phyloP scores from a whole-genome alignment of 2,797 vertebrate genomes.

The Pogoniulus pusillus region DNA sequence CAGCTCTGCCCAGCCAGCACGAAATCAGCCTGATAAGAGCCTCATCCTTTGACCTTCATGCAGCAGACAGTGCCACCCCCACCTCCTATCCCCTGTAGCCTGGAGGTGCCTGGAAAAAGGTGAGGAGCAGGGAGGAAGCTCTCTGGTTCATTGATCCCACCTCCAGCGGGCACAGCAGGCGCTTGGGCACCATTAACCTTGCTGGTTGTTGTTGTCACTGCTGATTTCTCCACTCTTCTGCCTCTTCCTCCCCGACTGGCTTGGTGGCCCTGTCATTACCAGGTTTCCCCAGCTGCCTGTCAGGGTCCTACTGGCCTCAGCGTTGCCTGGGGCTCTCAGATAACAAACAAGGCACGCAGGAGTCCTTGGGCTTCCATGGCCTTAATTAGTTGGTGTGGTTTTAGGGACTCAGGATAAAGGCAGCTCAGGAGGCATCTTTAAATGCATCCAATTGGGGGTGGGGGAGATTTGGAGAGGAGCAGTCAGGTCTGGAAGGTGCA shows the following conservation, averaged over 20 bases:
- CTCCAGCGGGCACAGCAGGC: not conserved
- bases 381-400: constrained; percentile 64
- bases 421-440: constrained; percentile 28
- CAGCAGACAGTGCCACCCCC: not conserved
- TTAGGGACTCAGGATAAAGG: constrained; percentile 11
- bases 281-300: constrained; percentile 63
- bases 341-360: constrained; percentile 68
- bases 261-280: constrained; percentile 68
- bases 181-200: not conserved
- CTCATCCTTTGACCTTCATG: not conserved
- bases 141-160: not conserved
- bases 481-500: not conserved
- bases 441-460: constrained; percentile 34
- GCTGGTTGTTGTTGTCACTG: not conserved
- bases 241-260: constrained; percentile 33
- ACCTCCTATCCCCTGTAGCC: not conserved
- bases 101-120: not conserved
- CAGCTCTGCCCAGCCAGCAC: not conserved
- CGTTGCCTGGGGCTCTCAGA: constrained; percentile 56
- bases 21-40: not conserved
- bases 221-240: constrained; percentile 8
- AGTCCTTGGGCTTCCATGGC: constrained; percentile 46
- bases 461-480: not conserved
- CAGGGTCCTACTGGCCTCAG: constrained; percentile 65
- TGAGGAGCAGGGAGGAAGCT: not conserved